phyloP scores from a whole-genome alignment of 2,113 vertebrate genomes.

The Tapirus terrestris region DNA sequence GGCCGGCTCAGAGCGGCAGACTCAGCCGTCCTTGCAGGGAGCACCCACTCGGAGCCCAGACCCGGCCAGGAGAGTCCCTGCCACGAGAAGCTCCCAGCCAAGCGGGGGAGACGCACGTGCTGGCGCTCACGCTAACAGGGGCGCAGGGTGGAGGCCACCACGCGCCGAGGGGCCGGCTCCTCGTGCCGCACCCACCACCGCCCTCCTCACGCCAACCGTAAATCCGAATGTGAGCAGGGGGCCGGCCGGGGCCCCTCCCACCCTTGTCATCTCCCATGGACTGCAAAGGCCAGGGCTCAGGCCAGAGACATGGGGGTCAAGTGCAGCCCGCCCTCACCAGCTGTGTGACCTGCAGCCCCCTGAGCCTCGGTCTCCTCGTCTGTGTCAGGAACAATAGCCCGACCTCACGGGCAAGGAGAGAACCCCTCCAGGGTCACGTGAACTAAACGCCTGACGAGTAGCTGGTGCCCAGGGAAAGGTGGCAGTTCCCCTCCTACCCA shows the following conservation, averaged over 20 bases:
- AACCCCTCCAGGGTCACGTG: neutral
- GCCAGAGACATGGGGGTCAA: neutral
- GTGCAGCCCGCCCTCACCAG: conserved; percentile 62
- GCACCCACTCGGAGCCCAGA: neutral
- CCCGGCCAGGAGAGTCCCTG: neutral
- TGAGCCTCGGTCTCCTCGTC: conserved; percentile 8
- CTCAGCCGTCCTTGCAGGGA: neutral
- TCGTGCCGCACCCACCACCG: fast-evolving
- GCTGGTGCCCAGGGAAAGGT: fast-evolving
- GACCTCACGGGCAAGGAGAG: neutral
- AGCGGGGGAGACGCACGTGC: fast-evolving
- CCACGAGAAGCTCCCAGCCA: neutral
- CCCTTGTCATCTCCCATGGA: neutral
- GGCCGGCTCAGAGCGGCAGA: neutral
- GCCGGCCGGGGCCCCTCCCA: neutral
- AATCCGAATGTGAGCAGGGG: fast-evolving
- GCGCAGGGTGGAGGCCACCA: fast-evolving
- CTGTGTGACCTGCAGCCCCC: conserved; percentile 64
- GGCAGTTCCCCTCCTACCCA: neutral
- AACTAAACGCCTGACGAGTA: fast-evolving
- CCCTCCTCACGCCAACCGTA: neutral
- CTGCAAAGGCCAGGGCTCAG: neutral
- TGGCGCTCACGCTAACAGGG: neutral
- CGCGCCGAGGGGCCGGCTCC: fast-evolving
- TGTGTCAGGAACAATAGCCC: fast-evolving